Percentiles rank a stretch among this genome's conserved stretches.
Conservation (phyloP, 2,113 vertebrate species). For the Coptodon bakossiorum region DNA sequence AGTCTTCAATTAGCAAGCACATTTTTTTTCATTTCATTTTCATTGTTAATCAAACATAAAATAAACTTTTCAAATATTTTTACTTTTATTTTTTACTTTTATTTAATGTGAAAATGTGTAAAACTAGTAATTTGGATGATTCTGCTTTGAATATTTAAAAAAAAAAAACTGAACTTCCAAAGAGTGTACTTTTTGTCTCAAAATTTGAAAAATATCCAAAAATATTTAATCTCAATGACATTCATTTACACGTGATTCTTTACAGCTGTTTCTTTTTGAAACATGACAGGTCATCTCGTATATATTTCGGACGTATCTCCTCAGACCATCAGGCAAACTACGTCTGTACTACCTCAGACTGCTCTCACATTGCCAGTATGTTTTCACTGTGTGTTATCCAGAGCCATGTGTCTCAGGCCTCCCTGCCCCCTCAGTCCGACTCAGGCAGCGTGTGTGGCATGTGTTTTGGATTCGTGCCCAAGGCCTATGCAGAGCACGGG, state of each 20-base stretch:
- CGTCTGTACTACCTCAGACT: not conserved
- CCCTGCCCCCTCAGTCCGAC: not conserved
- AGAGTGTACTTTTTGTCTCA: not conserved
- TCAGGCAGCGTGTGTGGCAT: constrained; percentile 50
- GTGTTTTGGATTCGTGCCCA: constrained; percentile 45
- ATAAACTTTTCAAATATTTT: not conserved
- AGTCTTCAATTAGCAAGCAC: not conserved
- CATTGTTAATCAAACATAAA: not conserved
- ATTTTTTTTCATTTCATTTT: not conserved
- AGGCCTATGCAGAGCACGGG: constrained; percentile 34
- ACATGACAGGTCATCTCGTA: not conserved
- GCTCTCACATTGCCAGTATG: not conserved
- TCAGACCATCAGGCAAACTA: not conserved
- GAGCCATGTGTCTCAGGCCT: not conserved
- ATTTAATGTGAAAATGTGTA: not conserved
- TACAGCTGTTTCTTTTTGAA: not conserved
- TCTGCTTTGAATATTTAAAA: not conserved
- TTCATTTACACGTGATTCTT: not conserved
- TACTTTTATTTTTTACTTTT: not conserved
- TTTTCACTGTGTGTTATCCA: not conserved
- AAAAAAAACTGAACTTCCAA: not conserved
- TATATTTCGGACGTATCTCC: not conserved
- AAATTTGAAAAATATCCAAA: not conserved
- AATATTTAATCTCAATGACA: rapidly evolving
- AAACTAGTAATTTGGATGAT: not conserved